Evolutionary conservation across 2,888 invertebrate species (phyloP).

Genomic region (Nasonovia ribisnigri): DNA sequence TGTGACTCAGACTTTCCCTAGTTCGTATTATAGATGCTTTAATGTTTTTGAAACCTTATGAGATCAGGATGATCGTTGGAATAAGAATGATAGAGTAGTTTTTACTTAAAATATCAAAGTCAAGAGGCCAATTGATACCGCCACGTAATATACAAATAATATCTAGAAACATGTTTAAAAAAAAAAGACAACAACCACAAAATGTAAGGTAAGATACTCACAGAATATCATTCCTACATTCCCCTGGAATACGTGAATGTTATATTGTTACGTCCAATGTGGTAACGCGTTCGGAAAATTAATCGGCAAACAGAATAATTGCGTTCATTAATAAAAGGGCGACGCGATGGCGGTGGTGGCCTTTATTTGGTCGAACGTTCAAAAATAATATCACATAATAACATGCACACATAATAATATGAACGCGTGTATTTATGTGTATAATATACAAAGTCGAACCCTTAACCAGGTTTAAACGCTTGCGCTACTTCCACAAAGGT

Average conservation of each 20-base stretch:
- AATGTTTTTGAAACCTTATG: background rate
- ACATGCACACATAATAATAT: background rate
- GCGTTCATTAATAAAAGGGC: background rate
- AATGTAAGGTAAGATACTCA: background rate
- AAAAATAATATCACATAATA: background rate
- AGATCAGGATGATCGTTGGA: background rate
- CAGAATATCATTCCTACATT: background rate
- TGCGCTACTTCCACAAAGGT: background rate
- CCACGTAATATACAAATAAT: background rate
- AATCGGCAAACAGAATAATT: slow-evolving; percentile 7
- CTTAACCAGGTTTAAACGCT: slow-evolving; percentile 17
- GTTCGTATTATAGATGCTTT: background rate
- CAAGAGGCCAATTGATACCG: background rate
- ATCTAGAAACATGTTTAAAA: background rate
- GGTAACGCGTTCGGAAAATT: background rate
- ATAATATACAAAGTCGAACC: slow-evolving; percentile 14
- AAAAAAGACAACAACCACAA: background rate
- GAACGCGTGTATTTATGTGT: background rate
- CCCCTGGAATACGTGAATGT: background rate
- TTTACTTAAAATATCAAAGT: background rate
- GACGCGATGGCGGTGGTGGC: background rate
- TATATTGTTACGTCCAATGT: background rate
- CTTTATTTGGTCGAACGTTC: background rate
- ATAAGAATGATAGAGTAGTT: background rate
- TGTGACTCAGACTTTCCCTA: background rate